phyloP scores from a whole-genome alignment of 2,888 invertebrate species.

The Tipula unca region DNA sequence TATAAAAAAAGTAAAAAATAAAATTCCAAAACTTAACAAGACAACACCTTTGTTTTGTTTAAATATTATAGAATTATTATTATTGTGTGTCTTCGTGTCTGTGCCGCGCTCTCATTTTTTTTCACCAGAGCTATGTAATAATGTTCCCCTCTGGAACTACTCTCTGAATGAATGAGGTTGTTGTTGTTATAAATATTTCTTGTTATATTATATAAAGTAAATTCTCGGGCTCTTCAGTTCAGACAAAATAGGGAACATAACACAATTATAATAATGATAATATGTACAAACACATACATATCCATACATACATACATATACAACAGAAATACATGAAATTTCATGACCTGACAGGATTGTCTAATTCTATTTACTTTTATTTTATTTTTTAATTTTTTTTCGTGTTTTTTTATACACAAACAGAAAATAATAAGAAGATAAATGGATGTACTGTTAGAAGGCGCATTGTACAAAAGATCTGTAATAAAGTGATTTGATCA shows the following conservation, averaged over 20 bases:
- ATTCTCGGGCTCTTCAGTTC: not conserved
- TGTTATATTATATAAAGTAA: not conserved
- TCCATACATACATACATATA: not conserved
- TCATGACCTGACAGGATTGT: not conserved
- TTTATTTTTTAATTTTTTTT: not conserved
- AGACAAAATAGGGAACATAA: not conserved
- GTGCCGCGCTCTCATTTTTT: not conserved
- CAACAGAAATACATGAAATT: not conserved
- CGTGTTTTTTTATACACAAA: not conserved
- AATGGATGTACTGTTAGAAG: conserved; percentile 1
- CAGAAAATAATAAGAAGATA: not conserved
- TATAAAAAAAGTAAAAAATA: not conserved
- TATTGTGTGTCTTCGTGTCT: not conserved
- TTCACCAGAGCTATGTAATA: not conserved
- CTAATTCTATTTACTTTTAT: not conserved
- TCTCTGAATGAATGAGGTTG: not conserved
- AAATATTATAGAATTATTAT: not conserved
- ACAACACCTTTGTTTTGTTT: conserved; percentile 4
- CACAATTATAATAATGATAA: not conserved
- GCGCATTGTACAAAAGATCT: not conserved
- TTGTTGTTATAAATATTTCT: not conserved
- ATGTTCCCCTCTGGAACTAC: not conserved
- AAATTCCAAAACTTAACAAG: conserved; percentile 3
- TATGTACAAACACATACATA: not conserved
- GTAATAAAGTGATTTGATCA: not conserved